Conservation (phyloP, 2,113 vertebrate genomes). For the Aramus guarauna region DNA sequence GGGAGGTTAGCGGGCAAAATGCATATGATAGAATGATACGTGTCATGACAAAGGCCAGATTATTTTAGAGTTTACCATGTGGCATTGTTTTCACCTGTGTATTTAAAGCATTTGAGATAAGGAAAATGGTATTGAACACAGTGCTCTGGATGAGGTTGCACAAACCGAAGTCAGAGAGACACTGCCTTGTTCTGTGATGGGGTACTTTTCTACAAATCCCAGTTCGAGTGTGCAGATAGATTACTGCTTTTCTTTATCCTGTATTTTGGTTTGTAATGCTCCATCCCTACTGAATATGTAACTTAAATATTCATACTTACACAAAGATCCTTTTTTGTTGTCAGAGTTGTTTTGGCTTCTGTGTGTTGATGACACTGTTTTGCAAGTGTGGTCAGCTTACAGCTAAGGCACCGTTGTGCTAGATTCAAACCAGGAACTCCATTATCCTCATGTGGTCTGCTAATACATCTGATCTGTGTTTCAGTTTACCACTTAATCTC, state of each 20-base stretch:
- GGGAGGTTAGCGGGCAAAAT: neutral
- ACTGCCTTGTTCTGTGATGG: neutral
- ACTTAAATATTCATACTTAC: neutral
- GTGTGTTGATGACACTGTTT: neutral
- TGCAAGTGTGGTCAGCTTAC: neutral
- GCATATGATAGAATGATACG: neutral
- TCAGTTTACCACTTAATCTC: neutral
- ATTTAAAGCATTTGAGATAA: neutral
- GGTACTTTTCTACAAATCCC: neutral
- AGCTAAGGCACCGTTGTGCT: neutral
- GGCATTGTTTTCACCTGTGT: neutral
- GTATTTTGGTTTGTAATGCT: neutral
- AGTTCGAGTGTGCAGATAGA: neutral
- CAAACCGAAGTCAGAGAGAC: neutral
- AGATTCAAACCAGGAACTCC: neutral
- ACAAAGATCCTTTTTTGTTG: neutral
- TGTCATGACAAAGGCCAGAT: neutral
- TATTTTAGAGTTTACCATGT: neutral
- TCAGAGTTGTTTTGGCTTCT: neutral
- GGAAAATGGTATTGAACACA: neutral
- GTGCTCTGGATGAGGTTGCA: neutral
- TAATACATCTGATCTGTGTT: neutral
- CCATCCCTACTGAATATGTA: neutral
- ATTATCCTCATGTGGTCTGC: neutral
- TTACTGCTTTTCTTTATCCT: neutral